Percentiles rank a stretch among this genome's conserved stretches.
These are phyloP conservation scores for Drosophila mayaguana DNA, from an alignment of 2,888 invertebrate species.

Conservation along the genomic window DNA sequence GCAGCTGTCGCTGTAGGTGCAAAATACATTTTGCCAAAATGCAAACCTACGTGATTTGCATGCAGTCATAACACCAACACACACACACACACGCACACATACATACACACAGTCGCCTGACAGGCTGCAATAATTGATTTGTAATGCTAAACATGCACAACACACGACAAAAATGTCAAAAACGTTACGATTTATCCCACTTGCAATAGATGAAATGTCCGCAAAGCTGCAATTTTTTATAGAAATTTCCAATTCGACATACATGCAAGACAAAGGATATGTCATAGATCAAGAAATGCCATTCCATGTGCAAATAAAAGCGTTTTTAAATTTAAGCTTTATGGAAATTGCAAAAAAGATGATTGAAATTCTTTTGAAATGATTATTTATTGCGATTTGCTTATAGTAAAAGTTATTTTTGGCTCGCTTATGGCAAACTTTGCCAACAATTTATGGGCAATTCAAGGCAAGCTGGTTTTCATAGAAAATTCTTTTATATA, in stretches of 20 bases:
- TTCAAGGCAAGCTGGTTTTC: background rate
- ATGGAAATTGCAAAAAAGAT: background rate
- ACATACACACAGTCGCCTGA: slow-evolving; percentile 30
- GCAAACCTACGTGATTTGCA: slow-evolving; percentile 79
- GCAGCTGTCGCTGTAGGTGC: slow-evolving; percentile 62
- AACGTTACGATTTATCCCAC: slow-evolving; percentile 21
- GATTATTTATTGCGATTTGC: background rate
- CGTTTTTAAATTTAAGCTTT: background rate
- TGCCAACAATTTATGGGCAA: background rate
- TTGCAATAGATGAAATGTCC: slow-evolving; percentile 6
- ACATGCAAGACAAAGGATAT: background rate
- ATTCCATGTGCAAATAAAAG: background rate
- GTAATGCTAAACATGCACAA: slow-evolving; percentile 70
- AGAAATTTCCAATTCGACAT: background rate
- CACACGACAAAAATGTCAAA: slow-evolving; percentile 48
- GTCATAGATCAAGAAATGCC: background rate
- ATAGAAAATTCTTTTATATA: background rate
- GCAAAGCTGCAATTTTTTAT: background rate
- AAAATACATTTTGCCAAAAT: slow-evolving; percentile 81
- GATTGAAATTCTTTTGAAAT: background rate
- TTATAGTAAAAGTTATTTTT: background rate
- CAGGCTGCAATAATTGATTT: slow-evolving; percentile 76
- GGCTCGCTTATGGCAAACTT: background rate
- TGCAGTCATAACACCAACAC: slow-evolving; percentile 50
- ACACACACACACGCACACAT: slow-evolving; percentile 18